Percentiles rank a stretch among this genome's conserved stretches.
These are phyloP conservation scores for Chamaetylas fuelleborni DNA, from an alignment of 2,113 vertebrate genomes.

Conservation along the genomic window DNA sequence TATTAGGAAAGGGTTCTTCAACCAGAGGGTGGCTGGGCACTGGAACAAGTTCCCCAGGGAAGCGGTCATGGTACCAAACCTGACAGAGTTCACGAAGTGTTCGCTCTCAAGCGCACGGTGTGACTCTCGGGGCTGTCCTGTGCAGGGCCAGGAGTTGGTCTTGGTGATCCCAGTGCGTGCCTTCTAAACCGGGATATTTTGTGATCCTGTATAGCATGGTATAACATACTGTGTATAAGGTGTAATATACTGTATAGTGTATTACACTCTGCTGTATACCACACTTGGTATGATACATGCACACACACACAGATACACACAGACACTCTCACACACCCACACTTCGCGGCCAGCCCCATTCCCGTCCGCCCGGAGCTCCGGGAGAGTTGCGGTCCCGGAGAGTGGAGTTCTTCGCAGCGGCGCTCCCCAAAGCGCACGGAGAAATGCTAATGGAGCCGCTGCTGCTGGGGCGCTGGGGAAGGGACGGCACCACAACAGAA, in stretches of 20 bases:
- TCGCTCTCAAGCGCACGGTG: background rate
- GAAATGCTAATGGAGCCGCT: accelerated
- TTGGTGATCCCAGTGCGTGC: background rate
- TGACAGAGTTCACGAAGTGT: background rate
- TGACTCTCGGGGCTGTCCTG: background rate
- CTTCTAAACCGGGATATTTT: background rate
- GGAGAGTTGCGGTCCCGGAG: background rate
- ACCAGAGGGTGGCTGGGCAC: accelerated
- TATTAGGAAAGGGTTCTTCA: background rate
- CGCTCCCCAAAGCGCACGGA: accelerated
- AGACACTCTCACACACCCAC: background rate
- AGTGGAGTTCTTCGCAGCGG: accelerated
- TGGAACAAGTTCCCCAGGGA: background rate
- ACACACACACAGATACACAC: too few species aligned
- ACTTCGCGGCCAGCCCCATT: background rate
- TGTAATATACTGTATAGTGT: background rate
- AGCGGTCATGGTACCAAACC: background rate
- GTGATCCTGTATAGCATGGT: accelerated
- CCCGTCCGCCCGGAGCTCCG: background rate
- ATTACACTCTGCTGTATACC: background rate
- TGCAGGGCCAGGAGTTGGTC: background rate
- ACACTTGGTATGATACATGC: too few species aligned
- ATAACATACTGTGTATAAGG: too few species aligned
- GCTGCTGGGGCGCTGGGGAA: background rate
- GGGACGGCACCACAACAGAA: background rate